A percentile compares a stretch with the other conserved stretches of the same genome.
These are phyloP conservation scores for Dipodomys ordii DNA, from an alignment of 2,113 vertebrate genomes.

Conservation along the genomic window DNA sequence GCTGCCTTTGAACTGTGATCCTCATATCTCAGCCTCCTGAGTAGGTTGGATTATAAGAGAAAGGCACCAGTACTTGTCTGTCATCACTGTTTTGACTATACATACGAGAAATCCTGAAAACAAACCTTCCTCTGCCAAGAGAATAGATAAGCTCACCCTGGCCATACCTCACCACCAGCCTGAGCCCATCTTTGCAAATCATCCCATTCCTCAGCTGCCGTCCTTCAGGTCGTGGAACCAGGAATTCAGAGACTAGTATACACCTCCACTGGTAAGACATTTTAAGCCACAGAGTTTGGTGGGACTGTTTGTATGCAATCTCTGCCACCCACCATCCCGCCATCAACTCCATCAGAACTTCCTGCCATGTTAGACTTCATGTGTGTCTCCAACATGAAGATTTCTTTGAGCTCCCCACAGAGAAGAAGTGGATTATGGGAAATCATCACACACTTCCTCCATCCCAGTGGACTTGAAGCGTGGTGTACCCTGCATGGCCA, in stretches of 20 bases:
- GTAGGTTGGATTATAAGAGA: too few relatives aligned
- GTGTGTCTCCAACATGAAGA: neutral
- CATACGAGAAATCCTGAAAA: conserved; percentile 11
- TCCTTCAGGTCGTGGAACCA: neutral
- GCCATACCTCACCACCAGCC: neutral
- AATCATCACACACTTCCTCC: neutral
- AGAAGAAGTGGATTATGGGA: neutral
- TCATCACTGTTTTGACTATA: neutral
- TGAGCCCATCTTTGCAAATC: neutral
- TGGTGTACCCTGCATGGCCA: neutral
- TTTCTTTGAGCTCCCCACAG: neutral
- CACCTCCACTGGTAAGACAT: neutral
- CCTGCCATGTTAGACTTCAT: neutral
- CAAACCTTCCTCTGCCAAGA: neutral
- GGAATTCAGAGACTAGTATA: neutral
- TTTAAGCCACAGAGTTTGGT: neutral
- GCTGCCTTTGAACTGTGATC: too few relatives aligned
- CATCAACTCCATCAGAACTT: neutral
- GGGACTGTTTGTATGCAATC: neutral
- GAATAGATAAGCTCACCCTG: neutral
- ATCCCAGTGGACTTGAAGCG: neutral
- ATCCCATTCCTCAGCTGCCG: neutral
- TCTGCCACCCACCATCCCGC: neutral
- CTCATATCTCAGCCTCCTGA: too few relatives aligned
- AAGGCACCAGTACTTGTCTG: too few relatives aligned